Conservation (phyloP, 2,797 vertebrate genomes). For the Toxotes lorentzi region DNA sequence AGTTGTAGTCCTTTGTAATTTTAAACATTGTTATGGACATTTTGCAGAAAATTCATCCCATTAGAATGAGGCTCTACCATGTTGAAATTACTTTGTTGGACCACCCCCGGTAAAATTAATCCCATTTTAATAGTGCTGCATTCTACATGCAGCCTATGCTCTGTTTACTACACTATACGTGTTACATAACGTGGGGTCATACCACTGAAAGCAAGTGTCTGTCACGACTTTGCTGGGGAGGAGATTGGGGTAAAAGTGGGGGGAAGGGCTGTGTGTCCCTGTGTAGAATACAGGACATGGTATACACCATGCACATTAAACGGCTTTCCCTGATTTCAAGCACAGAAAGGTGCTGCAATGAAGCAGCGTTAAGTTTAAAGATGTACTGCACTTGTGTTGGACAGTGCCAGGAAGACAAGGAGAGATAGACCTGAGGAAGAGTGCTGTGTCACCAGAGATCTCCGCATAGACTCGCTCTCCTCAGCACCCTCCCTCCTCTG, state of each 20-base stretch:
- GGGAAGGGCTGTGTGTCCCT: constrained; percentile 19
- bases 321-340: constrained; percentile 40
- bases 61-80: not conserved
- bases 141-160: constrained; percentile 28
- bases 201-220: constrained; percentile 62
- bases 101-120: constrained; percentile 16
- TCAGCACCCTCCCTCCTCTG: constrained; percentile 51
- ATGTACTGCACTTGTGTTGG: constrained; percentile 31
- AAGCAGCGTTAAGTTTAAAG: not conserved
- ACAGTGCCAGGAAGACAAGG: constrained; percentile 28
- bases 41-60: not conserved
- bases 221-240: constrained; percentile 74
- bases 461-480: constrained; percentile 65
- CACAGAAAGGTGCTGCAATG: not conserved
- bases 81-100: not conserved
- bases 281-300: constrained; percentile 15
- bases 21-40: not conserved
- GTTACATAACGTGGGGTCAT: constrained; percentile 73
- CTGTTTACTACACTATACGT: constrained; percentile 27
- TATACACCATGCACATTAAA: constrained; percentile 4
- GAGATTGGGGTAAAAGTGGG: constrained; percentile 27
- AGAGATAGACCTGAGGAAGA: constrained; percentile 40
- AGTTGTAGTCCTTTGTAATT: not conserved
- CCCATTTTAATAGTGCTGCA: constrained; percentile 21
- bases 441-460: constrained; percentile 83